Percentiles rank a stretch among this genome's conserved stretches.
Evolutionary conservation across 2,888 invertebrate genomes (phyloP).

Genomic region (Camponotus fellah): DNA sequence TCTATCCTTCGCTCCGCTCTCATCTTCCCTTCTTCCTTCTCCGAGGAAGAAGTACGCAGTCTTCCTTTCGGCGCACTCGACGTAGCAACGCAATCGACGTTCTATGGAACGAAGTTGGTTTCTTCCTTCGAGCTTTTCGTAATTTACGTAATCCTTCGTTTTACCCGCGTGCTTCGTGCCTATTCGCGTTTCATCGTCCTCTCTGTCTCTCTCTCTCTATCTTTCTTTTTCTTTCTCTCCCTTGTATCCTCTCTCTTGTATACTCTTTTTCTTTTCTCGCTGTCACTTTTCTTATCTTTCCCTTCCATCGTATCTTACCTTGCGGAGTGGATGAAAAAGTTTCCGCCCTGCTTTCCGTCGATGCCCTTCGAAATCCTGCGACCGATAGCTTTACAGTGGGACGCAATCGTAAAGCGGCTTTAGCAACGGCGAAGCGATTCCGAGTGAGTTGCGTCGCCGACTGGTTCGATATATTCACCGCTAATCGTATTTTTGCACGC

Average conservation of each 20-base stretch:
- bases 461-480: constrained; percentile 25
- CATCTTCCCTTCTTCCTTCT: constrained; percentile 6
- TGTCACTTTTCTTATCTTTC: constrained; percentile 36
- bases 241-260: constrained; percentile 21
- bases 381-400: constrained; percentile 45
- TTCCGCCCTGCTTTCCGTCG: constrained; percentile 43
- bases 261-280: background rate
- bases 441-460: constrained; percentile 14
- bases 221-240: constrained; percentile 18
- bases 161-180: constrained; percentile 43
- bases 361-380: constrained; percentile 55
- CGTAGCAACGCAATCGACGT: constrained; percentile 21
- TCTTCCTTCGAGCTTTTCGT: constrained; percentile 66
- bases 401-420: constrained; percentile 63
- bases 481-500: constrained; percentile 45
- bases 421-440: constrained; percentile 38
- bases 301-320: constrained; percentile 40
- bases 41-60: constrained; percentile 11
- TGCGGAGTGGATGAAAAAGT: constrained; percentile 67
- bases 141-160: constrained; percentile 77
- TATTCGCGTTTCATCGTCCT: constrained; percentile 7
- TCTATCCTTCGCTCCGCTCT: background rate
- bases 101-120: constrained; percentile 49
- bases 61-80: constrained; percentile 42
- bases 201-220: constrained; percentile 1